Percentiles rank a stretch among this genome's conserved stretches.
These are phyloP conservation scores for Lepidurus couesii DNA, from an alignment of 1,140 invertebrate genomes.

Conservation along the genomic window DNA sequence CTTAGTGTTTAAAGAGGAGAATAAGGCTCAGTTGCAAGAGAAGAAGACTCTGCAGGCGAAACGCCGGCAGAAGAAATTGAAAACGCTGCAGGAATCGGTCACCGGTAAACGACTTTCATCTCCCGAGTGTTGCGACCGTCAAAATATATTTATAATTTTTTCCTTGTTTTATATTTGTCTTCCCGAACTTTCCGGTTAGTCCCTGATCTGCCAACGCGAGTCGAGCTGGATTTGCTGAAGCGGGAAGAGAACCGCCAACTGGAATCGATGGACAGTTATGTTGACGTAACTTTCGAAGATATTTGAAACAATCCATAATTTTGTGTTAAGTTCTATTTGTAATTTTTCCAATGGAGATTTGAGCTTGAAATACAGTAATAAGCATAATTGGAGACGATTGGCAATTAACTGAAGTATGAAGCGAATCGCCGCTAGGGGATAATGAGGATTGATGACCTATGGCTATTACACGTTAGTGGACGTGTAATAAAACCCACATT, in stretches of 20 bases:
- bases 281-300: conserved; percentile 1
- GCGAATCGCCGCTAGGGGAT: too few species aligned
- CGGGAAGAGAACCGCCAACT: conserved; percentile 19
- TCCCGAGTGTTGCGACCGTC: neutral
- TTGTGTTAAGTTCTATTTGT: neutral
- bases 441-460: too few species aligned
- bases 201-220: conserved; percentile 23
- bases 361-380: neutral
- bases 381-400: neutral
- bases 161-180: neutral
- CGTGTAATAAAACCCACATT: too few species aligned
- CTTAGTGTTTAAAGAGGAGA: conserved; percentile 64
- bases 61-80: conserved; percentile 29
- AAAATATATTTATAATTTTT: neutral
- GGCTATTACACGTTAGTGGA: too few species aligned
- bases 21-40: conserved; percentile 30
- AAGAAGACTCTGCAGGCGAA: conserved; percentile 31
- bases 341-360: neutral
- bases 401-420: too few species aligned
- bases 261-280: conserved; percentile 20
- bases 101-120: neutral
- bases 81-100: conserved; percentile 14
- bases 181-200: neutral
- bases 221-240: conserved; percentile 23
- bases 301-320: neutral